Base-by-base conservation (phyloP, 2,888 invertebrate genomes). In the Linyphia triangularis region DNA sequence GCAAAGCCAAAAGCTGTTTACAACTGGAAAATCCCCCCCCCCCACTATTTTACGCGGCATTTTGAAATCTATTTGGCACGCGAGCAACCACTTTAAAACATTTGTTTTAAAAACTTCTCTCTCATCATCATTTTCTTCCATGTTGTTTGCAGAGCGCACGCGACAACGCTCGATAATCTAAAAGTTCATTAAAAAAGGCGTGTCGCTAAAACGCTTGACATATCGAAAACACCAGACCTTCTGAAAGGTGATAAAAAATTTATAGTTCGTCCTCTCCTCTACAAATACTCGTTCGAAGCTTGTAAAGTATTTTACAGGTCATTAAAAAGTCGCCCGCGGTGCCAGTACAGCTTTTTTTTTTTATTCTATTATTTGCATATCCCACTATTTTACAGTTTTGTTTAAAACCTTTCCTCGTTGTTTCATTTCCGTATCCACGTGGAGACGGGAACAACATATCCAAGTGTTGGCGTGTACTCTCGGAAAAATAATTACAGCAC, bases 351-450 rank as follows among this genome's bases (percentile, higher is more conserved):
- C 51, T n/a, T 5, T 63, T 19, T 65, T 40, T 61, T 65, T 73
- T 28, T 22, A 37, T 28, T 51, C 16, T 57, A 43, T 86, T n/a
- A 86, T 88, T 88, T 81, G 86, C 86, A 88, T 88, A 75, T 43
- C n/a, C 57, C 43, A 73, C 65, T 57, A 67, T 88, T 85, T 88
- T 88, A 88, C 73, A 88, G 86, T 88, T 85, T 85, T 88, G 86
- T 88, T 88, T 88, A 88, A 88, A 88, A 88, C 86, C 65, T 75
- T 81, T 81, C 59, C n/a, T 9, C 67, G 81, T 81, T 86, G 86
- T 86, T 86, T 86, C 81, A 65, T 81, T 69, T 40, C 81, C 73
- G 86, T 88, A 57, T 75, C 86, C 33, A 88, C 86, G 86, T 88
- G 67, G 86, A 88, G 73, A 88, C 86, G 73, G 81, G 75, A 70